Base-by-base conservation (phyloP, 2,888 invertebrate species). In the Polydrusus pterygomalis region DNA sequence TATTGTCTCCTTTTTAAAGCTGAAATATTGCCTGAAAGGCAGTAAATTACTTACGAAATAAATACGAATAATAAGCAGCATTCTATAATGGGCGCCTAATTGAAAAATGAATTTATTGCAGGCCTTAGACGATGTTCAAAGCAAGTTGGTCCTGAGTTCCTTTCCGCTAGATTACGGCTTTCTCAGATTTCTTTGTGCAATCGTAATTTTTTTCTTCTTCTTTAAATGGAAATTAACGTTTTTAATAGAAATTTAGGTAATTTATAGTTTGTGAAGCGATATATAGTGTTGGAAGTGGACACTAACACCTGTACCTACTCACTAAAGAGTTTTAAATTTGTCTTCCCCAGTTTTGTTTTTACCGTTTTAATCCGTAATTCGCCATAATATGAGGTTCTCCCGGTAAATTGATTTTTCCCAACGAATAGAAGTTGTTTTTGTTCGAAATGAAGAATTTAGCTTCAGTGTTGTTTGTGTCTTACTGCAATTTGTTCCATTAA, bases 101-200 rank as follows among this genome's bases (percentile, higher is more conserved):
- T 68, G 56, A 56, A 68, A 68, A 68, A 68, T 68, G 30, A 56
- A 68, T 68, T 68, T 68, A 68, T 68, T 68, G 54, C 30, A 51
- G 30, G 56, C 20, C 34, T 20, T 40, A 40, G 34, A 68, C 25
- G 43, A 43, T 68, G 56, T 51, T 56, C 43, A 67, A 56, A 45
- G 56, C 68, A 6, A 54, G 54, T 65, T 63, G 38, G 34, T 65
- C 18, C 40, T 40, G 49, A 40, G n/a, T 56, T 68, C 40, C 67
- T 56, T 68, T 68, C 17, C 54, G 68, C 68, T 45, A 40, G 49
- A 67, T 67, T 54, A 51, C 25, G 43, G 15, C n/a, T 43, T 56
- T 68, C 56, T 43, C 9, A 56, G 56, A 68, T 68, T 68, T 68
- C 6, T 58, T 38, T 9, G 2, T 38, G 58, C 58, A 38, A 38